Evolutionary conservation across 2,797 vertebrate genomes (phyloP).

Genomic region (Eulemur coronatus): DNA sequence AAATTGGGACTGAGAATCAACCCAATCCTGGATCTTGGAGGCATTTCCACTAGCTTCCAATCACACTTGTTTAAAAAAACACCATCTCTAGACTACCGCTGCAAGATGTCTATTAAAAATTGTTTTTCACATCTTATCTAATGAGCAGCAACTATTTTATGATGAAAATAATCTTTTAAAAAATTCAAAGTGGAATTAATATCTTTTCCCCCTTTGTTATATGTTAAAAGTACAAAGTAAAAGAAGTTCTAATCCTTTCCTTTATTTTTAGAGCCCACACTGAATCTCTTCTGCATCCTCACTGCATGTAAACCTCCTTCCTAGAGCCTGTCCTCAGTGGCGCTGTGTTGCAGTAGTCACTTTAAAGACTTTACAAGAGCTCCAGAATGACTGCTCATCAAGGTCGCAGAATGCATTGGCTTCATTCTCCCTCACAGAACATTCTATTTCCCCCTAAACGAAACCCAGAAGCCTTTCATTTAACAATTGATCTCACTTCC

Average conservation of each 20-base stretch:
- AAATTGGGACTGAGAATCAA: neutral
- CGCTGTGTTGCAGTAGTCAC: too few species aligned
- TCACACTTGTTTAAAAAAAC: neutral
- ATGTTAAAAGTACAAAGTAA: neutral
- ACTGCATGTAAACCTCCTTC: neutral
- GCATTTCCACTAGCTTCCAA: neutral
- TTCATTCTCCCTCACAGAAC: neutral
- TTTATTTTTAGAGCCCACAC: neutral
- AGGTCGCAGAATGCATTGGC: accelerated
- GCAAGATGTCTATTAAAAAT: neutral
- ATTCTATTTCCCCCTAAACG: neutral
- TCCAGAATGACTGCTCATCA: neutral
- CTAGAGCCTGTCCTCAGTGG: neutral
- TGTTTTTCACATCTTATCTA: neutral
- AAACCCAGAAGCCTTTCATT: neutral
- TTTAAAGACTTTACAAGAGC: neutral
- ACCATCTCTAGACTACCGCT: neutral
- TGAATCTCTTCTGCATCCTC: neutral
- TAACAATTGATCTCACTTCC: neutral
- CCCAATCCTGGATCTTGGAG: neutral
- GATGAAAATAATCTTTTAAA: neutral
- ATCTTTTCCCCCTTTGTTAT: neutral
- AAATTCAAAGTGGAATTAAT: neutral
- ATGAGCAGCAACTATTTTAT: neutral
- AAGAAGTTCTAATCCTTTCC: neutral